Percentiles rank a stretch among this genome's conserved stretches.
phyloP scores from a whole-genome alignment of 2,113 vertebrate species.

The Leptobrachium leishanense region DNA sequence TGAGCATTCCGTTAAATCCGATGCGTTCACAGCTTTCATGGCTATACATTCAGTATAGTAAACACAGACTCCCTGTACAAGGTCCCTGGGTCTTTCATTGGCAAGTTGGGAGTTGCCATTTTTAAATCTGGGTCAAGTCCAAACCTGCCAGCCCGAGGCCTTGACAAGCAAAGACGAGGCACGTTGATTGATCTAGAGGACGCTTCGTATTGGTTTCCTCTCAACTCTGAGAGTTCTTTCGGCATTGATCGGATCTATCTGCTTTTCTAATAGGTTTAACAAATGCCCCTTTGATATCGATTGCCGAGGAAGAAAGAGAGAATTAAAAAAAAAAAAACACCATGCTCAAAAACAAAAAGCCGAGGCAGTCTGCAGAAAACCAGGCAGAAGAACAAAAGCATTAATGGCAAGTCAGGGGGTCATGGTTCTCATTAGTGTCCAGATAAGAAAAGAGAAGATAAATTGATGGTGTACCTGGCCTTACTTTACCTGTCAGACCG shows the following conservation, averaged over 20 bases:
- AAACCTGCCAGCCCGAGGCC: slow-evolving; percentile 23
- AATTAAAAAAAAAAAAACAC: slow-evolving; percentile 26
- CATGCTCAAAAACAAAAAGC: slow-evolving; percentile 21
- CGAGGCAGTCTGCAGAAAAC: slow-evolving; percentile 3
- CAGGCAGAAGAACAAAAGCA: slow-evolving; percentile 39
- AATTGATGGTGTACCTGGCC: slow-evolving; percentile 8
- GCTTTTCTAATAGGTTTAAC: slow-evolving; percentile 59
- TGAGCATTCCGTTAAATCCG: too few species aligned
- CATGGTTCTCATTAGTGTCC: slow-evolving; percentile 6
- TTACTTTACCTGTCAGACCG: slow-evolving; percentile 29
- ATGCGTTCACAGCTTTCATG: too few species aligned
- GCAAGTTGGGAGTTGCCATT: not conserved
- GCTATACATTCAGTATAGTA: not conserved
- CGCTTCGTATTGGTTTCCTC: slow-evolving; percentile 52
- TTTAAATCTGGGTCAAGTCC: slow-evolving; percentile 17
- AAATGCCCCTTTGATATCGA: slow-evolving; percentile 51
- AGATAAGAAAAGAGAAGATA: not conserved
- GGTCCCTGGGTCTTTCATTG: not conserved
- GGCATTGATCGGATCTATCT: slow-evolving; percentile 56
- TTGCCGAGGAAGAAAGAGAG: not conserved
- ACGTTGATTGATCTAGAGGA: slow-evolving; percentile 50
- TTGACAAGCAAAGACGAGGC: slow-evolving; percentile 29
- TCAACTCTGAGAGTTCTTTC: slow-evolving; percentile 56
- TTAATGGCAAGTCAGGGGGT: slow-evolving; percentile 34
- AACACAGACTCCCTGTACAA: not conserved